Conservation (phyloP, 1,140 invertebrate genomes). For the Protaetia brevitarsis region DNA sequence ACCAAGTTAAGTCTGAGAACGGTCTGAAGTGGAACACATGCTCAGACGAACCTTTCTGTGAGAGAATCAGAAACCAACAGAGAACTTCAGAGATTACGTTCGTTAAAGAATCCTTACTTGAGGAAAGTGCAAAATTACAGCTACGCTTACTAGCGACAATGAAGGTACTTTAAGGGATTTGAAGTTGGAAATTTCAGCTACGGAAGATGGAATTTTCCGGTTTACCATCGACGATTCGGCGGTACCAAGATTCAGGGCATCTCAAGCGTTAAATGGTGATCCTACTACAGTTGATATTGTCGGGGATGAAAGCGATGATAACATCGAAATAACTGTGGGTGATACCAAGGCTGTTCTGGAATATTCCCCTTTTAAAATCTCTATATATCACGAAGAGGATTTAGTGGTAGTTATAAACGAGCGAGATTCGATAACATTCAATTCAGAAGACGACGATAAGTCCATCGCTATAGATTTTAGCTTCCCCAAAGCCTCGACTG, state of each 20-base stretch:
- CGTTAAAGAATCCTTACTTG: neutral
- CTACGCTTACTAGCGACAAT: neutral
- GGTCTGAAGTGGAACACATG: neutral
- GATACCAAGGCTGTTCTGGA: neutral
- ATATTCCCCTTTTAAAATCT: neutral
- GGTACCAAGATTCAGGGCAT: neutral
- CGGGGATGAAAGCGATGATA: neutral
- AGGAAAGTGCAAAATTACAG: neutral
- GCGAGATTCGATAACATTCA: neutral
- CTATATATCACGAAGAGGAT: neutral
- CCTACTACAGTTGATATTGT: neutral
- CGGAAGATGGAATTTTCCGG: neutral
- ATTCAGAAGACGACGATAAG: neutral
- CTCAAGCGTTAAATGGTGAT: neutral
- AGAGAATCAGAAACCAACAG: neutral
- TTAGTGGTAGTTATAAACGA: slow-evolving; percentile 2
- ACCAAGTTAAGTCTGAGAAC: no score
- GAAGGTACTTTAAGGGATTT: neutral
- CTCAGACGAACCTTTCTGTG: neutral
- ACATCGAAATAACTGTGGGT: neutral
- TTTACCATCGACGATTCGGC: slow-evolving; percentile 9
- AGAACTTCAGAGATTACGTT: neutral
- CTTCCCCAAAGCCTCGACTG: neutral
- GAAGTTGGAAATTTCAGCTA: neutral
- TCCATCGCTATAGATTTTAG: slow-evolving; percentile 1